Evolutionary conservation across 2,113 vertebrate species (phyloP).

Genomic region (Hystrix brachyura): DNA sequence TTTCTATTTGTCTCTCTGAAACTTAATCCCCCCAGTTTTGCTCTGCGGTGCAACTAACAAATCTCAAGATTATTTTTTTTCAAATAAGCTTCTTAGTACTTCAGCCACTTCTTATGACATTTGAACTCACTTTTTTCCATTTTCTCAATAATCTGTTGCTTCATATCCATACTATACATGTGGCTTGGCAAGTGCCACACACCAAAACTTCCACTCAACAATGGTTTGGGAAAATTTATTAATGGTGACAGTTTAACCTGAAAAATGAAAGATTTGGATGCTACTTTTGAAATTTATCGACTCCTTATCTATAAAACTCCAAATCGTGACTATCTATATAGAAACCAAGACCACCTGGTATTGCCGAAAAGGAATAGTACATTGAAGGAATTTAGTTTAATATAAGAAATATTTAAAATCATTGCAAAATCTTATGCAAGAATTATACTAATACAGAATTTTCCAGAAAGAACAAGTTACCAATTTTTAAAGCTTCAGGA

Average conservation of each 20-base stretch:
- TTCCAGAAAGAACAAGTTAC: slow-evolving; percentile 17
- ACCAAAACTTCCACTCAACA: slow-evolving; percentile 30
- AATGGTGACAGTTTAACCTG: slow-evolving; percentile 16
- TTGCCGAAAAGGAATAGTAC: background rate
- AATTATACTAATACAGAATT: background rate
- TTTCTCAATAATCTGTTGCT: background rate
- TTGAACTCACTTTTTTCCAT: slow-evolving; percentile 4
- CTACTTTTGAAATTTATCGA: slow-evolving; percentile 42
- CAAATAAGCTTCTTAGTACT: background rate
- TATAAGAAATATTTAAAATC: slow-evolving; percentile 27
- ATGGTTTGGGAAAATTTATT: slow-evolving; percentile 43
- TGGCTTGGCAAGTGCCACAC: background rate
- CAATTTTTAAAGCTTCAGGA: slow-evolving; percentile 41
- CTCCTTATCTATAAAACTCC: background rate
- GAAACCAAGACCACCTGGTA: background rate
- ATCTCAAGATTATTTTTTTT: background rate
- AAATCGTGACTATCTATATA: background rate
- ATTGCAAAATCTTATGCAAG: background rate
- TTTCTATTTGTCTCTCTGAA: slow-evolving; percentile 32
- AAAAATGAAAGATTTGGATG: background rate
- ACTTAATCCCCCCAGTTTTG: background rate
- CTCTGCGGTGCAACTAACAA: background rate
- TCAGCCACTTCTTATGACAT: background rate
- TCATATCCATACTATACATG: background rate
- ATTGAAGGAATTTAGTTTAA: background rate